phyloP scores from a whole-genome alignment of 1,140 invertebrate species.

The Drosophila lacertosa region DNA sequence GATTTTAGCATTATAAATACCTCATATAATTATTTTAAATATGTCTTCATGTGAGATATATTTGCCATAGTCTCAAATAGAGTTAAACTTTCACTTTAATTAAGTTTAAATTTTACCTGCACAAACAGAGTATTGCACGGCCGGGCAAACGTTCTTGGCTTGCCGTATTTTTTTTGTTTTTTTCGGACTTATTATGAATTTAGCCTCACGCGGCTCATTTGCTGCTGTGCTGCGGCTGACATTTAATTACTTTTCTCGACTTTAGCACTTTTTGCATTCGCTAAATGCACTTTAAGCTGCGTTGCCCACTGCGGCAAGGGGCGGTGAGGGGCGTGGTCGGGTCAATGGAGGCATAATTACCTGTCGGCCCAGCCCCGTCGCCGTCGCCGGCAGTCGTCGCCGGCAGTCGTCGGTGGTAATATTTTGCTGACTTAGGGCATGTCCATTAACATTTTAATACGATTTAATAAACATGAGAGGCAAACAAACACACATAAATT shows the following conservation, averaged over 20 bases:
- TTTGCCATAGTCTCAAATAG: too few relatives aligned
- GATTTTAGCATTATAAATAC: too few relatives aligned
- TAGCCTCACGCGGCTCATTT: conserved; percentile 51
- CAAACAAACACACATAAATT: conserved; percentile 54
- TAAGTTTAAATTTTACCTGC: too few relatives aligned
- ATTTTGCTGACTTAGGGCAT: conserved; percentile 65
- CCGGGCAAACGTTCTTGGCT: neutral
- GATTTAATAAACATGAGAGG: conserved; percentile 66
- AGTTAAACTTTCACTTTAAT: too few relatives aligned
- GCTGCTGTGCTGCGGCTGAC: conserved; percentile 43
- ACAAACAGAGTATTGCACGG: neutral
- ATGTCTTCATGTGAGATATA: too few relatives aligned
- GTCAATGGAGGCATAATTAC: conserved; percentile 77
- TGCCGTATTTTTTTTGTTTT: neutral
- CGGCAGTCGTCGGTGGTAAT: conserved; percentile 44
- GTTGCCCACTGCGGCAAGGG: neutral
- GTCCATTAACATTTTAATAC: conserved; percentile 77
- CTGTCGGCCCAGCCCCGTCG: conserved; percentile 15
- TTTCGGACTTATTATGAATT: conserved; percentile 44
- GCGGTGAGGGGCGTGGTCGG: conserved; percentile 41
- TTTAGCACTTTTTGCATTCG: conserved; percentile 66
- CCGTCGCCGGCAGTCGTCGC: neutral
- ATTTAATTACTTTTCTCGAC: conserved; percentile 70
- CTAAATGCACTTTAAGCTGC: conserved; percentile 72
- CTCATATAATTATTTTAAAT: too few relatives aligned